Base-by-base conservation (phyloP, 2,888 invertebrate species). In the Heliconius charithonia region DNA sequence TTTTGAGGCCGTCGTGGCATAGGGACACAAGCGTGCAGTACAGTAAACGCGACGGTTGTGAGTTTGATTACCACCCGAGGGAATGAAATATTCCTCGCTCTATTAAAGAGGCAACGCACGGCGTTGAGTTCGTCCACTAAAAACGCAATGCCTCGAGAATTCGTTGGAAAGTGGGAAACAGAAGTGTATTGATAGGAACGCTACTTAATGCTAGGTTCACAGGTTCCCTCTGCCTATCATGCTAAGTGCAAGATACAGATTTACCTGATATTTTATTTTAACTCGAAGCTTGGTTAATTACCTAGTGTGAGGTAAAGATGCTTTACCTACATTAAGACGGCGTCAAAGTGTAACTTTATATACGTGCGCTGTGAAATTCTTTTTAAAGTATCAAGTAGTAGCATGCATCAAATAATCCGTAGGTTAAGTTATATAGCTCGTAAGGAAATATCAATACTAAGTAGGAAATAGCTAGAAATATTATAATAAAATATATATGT, bases 321-420 rank as follows among this genome's bases (percentile, higher is more conserved):
- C 37, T 13, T n/a, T 41, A 67, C 65, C 16, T 13, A 29, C 37
- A n/a, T n/a, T 12, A 37, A 37, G 67, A 6, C 4, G n/a, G n/a
- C 13, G 67, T 37, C 37, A n/a, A 13, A 19, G 9, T 37, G 67
- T 63, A 63, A 63, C 27, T 4, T 27, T 63, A 27, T 63, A 63
- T 13, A 13, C 13, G 63, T 25, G 16, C n/a, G 12, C 62, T 1
- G 4, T 19, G 67, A 37, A 37, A 67, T 67, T 37, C 67, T 37
- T 37, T 37, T 67, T 67, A 41, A n/a, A n/a, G 37, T n/a, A 67
- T 67, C n/a, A 67, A n/a, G 41, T 13, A 13, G 67, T 67, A 13
- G 37, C 67, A 37, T 37, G 37, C 41, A 6, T 67, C 37, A 22
- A 13, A 10, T 67, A 67, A 67, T 63, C 62, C 62, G 13, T 63